A percentile compares a stretch with the other conserved stretches of the same genome.
These are phyloP conservation scores for Ptychobarbus kaznakovi DNA, from an alignment of 2,797 vertebrate species.

Conservation along the genomic window DNA sequence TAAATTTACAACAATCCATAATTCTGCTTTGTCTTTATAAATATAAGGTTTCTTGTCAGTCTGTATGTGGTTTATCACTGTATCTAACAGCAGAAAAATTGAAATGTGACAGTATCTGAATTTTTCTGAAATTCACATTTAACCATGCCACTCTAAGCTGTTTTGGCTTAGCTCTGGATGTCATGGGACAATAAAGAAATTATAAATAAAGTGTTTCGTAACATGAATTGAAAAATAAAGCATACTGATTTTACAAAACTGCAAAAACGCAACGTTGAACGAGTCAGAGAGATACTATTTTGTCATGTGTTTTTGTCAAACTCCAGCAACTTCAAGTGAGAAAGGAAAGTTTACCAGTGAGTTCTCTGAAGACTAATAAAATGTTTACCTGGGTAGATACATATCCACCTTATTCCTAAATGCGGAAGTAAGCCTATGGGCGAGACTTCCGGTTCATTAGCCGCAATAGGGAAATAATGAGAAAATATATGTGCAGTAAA, in stretches of 20 bases:
- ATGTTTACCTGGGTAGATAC: background rate
- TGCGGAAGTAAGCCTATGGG: too few relatives aligned
- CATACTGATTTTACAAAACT: background rate
- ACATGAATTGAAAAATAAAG: too few relatives aligned
- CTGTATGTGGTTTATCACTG: background rate
- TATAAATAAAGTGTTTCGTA: background rate
- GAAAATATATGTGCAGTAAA: background rate
- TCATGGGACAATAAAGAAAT: background rate
- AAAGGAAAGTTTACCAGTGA: background rate
- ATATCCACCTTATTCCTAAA: background rate
- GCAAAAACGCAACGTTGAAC: background rate
- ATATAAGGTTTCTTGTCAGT: background rate
- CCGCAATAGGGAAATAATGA: background rate
- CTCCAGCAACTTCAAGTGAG: background rate
- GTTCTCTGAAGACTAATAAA: background rate
- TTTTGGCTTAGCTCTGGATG: background rate
- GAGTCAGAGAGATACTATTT: background rate
- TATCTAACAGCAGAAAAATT: constrained; percentile 1
- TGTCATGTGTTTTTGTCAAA: background rate
- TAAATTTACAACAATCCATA: background rate
- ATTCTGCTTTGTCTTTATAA: background rate
- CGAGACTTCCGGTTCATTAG: background rate
- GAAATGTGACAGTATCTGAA: background rate
- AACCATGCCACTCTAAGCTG: background rate
- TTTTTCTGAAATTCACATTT: background rate